phyloP scores from a whole-genome alignment of 1,140 invertebrate genomes.

The Kradibia gibbosae region DNA sequence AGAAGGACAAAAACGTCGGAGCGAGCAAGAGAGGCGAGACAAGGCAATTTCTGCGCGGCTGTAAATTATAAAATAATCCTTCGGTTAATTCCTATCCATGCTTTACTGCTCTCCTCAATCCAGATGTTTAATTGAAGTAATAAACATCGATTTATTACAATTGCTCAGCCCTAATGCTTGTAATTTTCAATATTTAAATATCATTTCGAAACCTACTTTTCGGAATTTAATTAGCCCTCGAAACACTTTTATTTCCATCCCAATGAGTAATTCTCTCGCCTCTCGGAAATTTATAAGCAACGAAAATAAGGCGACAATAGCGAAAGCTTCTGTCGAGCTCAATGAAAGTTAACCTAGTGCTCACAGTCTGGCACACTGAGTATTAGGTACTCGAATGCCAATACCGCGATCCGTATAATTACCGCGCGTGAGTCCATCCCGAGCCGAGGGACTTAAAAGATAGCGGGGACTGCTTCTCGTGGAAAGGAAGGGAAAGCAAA shows the following conservation, averaged over 20 bases:
- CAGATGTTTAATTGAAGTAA: conserved; percentile 68
- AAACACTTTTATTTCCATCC: background rate
- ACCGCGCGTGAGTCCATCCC: background rate
- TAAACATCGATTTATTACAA: conserved; percentile 58
- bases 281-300: background rate
- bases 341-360: background rate
- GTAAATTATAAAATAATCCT: conserved; percentile 72
- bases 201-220: background rate
- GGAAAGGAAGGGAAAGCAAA: conserved; percentile 4
- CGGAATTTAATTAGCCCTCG: background rate
- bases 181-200: conserved; percentile 33
- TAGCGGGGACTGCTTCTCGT: background rate
- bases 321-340: background rate
- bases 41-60: conserved; percentile 61
- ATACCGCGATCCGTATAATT: background rate
- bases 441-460: background rate
- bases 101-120: conserved; percentile 64
- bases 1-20: conserved; percentile 53
- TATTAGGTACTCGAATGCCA: background rate
- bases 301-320: background rate
- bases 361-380: no score
- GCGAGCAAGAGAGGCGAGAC: conserved; percentile 53
- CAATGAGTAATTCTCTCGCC: background rate
- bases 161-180: conserved; percentile 41
- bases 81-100: conserved; percentile 67